Percentiles rank a stretch among this genome's conserved stretches.
Conservation (phyloP, 2,888 invertebrate species). For the Xanthostigma xanthostigma region DNA sequence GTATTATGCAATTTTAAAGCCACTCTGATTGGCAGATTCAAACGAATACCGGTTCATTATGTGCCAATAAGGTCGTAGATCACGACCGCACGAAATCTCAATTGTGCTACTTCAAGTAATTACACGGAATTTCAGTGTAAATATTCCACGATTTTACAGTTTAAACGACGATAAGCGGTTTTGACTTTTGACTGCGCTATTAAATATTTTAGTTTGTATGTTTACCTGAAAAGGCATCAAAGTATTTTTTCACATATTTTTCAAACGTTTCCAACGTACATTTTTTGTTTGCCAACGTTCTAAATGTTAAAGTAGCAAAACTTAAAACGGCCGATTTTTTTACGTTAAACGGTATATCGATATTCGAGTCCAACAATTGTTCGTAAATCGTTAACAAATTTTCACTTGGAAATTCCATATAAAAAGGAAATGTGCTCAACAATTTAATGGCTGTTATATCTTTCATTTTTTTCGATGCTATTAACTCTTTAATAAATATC, state of each 20-base stretch:
- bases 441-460: conserved; percentile 48
- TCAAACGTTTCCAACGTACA: conserved; percentile 51
- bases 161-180: no score
- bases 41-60: no score
- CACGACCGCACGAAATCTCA: no score
- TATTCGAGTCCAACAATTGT: conserved; percentile 27
- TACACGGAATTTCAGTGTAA: no score
- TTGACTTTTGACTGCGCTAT: no score
- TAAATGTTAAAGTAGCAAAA: conserved; percentile 51
- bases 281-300: conserved; percentile 35
- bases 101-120: no score
- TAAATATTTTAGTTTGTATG: no score
- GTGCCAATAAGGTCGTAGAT: no score
- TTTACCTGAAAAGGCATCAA: conserved; percentile 53
- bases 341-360: conserved; percentile 32
- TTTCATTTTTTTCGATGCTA: conserved; percentile 43
- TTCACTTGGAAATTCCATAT: conserved; percentile 42
- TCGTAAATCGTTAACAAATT: conserved; percentile 41
- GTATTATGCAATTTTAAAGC: no score
- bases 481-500: conserved; percentile 46
- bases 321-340: conserved; percentile 51
- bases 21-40: no score
- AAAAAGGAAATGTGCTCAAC: conserved; percentile 52
- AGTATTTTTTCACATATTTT: conserved; percentile 52
- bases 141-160: no score